phyloP scores from a whole-genome alignment of 2,113 vertebrate species.

The Osmerus mordax region DNA sequence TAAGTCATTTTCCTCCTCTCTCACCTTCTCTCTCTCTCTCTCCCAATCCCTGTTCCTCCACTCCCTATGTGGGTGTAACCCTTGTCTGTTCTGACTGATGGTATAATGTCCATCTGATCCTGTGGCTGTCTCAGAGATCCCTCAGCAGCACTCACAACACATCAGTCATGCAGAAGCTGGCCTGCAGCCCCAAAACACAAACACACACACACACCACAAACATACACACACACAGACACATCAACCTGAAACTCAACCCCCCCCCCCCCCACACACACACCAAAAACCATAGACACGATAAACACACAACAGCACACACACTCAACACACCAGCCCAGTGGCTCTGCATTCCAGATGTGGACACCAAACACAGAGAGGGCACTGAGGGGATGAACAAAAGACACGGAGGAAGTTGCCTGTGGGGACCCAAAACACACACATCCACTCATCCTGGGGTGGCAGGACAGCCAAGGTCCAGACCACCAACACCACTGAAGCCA shows the following conservation, averaged over 20 bases:
- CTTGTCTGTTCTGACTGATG: conserved; percentile 47
- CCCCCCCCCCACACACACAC: not conserved
- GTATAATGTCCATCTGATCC: conserved; percentile 60
- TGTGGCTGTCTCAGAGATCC: conserved; percentile 61
- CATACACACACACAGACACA: conserved; percentile 12
- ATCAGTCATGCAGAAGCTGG: conserved; percentile 73
- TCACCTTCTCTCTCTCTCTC: conserved; percentile 12
- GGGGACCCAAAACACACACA: conserved; percentile 40
- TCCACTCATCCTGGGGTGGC: conserved; percentile 65
- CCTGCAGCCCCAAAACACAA: conserved; percentile 73
- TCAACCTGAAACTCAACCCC: not conserved
- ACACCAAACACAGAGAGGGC: conserved; percentile 24
- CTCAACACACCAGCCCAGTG: not conserved
- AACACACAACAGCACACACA: conserved; percentile 3
- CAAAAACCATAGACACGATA: conserved; percentile 37
- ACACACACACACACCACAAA: conserved; percentile 20
- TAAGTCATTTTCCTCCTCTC: not conserved
- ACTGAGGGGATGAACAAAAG: conserved; percentile 37
- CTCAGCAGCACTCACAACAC: conserved; percentile 63
- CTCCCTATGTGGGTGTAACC: not conserved
- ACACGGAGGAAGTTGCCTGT: conserved; percentile 40
- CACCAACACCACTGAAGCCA: no score
- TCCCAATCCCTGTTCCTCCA: no score
- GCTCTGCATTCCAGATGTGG: conserved; percentile 21
- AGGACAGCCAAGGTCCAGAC: conserved; percentile 5